A percentile compares a stretch with the other conserved stretches of the same genome.
Evolutionary conservation across 1,140 invertebrate species (phyloP).

Genomic region (Drosophila parvula): DNA sequence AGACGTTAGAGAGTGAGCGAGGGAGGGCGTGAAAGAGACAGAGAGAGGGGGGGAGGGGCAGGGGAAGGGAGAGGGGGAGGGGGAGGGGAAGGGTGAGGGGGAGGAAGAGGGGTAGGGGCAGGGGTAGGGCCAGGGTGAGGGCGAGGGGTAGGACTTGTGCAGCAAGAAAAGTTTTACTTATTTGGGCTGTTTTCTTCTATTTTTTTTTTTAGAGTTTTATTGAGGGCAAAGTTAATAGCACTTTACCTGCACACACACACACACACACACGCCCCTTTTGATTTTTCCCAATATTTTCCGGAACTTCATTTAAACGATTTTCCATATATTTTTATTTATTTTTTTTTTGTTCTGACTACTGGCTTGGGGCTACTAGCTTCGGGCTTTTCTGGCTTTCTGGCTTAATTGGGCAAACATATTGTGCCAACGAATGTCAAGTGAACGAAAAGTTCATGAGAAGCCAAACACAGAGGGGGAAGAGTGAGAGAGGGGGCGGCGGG

Average conservation of each 20-base stretch:
- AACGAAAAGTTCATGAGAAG: constrained; percentile 52
- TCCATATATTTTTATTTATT: too few species aligned
- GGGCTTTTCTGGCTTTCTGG: neutral
- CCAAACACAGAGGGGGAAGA: neutral
- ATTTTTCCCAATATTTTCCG: neutral
- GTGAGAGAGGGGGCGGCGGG: constrained; percentile 4
- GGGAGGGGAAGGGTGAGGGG: neutral
- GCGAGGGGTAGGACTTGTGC: constrained; percentile 5
- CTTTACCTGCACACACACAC: neutral
- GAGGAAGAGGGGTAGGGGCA: neutral
- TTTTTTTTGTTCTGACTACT: too few species aligned
- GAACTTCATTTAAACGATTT: neutral
- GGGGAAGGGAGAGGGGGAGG: neutral
- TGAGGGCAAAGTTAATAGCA: constrained; percentile 39
- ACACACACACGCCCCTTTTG: constrained; percentile 14
- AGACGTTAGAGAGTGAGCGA: constrained; percentile 28
- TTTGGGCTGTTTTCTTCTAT: constrained; percentile 1
- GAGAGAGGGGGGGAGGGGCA: neutral
- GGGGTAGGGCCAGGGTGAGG: neutral
- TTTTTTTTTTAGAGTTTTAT: constrained; percentile 20
- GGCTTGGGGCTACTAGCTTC: too few species aligned
- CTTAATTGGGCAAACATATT: constrained; percentile 36
- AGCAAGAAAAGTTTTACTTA: constrained; percentile 24
- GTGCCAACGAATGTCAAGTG: constrained; percentile 63
- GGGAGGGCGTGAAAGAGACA: neutral